A percentile compares a stretch with the other conserved stretches of the same genome.
These are phyloP conservation scores for Astyanax mexicanus DNA, from an alignment of 2,797 vertebrate species.

Conservation along the genomic window DNA sequence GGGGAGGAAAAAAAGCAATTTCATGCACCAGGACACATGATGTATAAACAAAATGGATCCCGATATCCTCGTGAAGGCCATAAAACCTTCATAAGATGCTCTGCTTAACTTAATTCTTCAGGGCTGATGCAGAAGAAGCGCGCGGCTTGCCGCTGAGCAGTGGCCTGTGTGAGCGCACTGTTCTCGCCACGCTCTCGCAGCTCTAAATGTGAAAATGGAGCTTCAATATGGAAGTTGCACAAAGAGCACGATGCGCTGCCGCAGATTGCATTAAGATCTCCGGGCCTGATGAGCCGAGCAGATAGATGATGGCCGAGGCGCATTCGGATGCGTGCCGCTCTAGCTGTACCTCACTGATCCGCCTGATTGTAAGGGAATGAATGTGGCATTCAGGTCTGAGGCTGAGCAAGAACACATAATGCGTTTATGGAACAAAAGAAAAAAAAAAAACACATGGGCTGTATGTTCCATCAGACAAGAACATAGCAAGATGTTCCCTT, in stretches of 20 bases:
- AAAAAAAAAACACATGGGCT: constrained; percentile 1
- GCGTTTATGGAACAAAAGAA: constrained; percentile 14
- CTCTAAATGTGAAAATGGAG: constrained; percentile 53
- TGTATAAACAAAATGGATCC: constrained; percentile 71
- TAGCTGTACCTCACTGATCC: constrained; percentile 25
- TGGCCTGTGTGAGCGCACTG: constrained; percentile 35
- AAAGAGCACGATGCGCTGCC: constrained; percentile 38
- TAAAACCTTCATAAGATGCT: constrained; percentile 62
- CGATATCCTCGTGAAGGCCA: constrained; percentile 62
- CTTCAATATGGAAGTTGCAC: constrained; percentile 50
- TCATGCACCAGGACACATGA: constrained; percentile 69
- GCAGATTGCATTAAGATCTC: constrained; percentile 44
- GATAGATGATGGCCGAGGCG: constrained; percentile 4
- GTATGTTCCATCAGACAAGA: not conserved
- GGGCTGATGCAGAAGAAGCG: constrained; percentile 51
- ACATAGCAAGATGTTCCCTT: not conserved
- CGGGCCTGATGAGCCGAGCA: constrained; percentile 35
- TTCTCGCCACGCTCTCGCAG: constrained; percentile 22
- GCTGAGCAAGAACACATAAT: not conserved
- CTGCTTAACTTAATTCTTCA: constrained; percentile 64
- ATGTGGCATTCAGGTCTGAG: constrained; percentile 24
- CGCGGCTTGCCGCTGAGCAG: constrained; percentile 42
- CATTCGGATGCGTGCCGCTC: constrained; percentile 15
- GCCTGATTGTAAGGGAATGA: constrained; percentile 33
- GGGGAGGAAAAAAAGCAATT: constrained; percentile 65